Conservation (phyloP, 2,888 invertebrate species). For the Cataglyphis cursor region DNA sequence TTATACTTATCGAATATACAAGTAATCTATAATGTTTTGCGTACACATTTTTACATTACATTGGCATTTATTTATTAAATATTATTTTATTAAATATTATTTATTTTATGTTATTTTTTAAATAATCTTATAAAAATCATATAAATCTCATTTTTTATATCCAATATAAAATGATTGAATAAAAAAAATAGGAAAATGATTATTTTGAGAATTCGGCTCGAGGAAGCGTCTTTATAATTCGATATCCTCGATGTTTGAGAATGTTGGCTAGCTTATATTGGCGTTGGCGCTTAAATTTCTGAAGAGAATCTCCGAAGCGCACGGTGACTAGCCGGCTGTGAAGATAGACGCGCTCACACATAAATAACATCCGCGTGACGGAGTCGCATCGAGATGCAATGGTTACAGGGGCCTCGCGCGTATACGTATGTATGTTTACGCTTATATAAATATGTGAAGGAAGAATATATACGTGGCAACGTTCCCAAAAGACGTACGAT, state of each 20-base stretch:
- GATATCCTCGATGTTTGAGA: constrained; percentile 31
- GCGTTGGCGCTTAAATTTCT: constrained; percentile 76
- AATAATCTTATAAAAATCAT: neutral
- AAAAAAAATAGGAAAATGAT: neutral
- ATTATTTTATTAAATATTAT: too few relatives aligned
- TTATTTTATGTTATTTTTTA: neutral
- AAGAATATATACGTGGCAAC: constrained; percentile 29
- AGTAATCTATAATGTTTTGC: neutral
- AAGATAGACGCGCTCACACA: constrained; percentile 61
- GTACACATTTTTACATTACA: neutral
- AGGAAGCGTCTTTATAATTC: constrained; percentile 13
- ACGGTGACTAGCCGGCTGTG: constrained; percentile 47
- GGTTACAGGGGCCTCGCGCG: constrained; percentile 43
- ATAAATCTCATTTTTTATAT: neutral
- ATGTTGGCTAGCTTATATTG: constrained; percentile 50
- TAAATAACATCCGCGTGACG: constrained; percentile 62
- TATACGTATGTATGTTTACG: neutral
- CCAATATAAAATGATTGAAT: neutral
- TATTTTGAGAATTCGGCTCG: neutral
- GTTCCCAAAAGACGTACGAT: constrained; percentile 35
- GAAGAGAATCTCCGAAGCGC: constrained; percentile 40
- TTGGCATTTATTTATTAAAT: too few relatives aligned
- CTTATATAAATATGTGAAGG: neutral
- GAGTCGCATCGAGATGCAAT: constrained; percentile 45
- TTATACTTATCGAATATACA: too few relatives aligned